Conservation (phyloP, 2,797 vertebrate species). For the Vireo griseus region DNA sequence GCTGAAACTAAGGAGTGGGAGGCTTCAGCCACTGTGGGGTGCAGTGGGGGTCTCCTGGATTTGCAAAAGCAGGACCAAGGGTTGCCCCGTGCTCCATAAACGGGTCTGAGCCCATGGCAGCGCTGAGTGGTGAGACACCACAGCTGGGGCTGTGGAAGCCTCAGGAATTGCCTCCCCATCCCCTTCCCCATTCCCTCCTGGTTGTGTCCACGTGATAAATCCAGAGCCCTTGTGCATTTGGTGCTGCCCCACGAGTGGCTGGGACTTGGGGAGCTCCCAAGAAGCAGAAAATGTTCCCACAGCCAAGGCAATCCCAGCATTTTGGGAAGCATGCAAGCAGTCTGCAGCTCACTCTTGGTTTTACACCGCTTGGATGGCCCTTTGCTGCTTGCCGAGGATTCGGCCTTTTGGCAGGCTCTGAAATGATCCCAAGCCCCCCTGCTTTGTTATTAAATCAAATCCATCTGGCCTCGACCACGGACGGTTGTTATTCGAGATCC, state of each 20-base stretch:
- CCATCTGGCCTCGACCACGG: slow-evolving; percentile 12
- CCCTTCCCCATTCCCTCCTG: background rate
- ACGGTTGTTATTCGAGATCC: slow-evolving; percentile 29
- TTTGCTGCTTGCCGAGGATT: background rate
- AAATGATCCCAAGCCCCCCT: background rate
- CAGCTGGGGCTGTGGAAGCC: background rate
- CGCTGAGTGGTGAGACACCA: background rate
- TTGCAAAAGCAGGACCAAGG: background rate
- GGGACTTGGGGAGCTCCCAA: accelerated
- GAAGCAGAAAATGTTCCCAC: background rate
- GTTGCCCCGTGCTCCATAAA: background rate
- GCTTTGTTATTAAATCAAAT: slow-evolving; percentile 53
- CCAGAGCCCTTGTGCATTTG: accelerated
- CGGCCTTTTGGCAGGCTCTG: background rate
- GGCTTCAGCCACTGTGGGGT: no score
- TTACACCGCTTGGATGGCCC: background rate
- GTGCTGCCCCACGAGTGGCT: accelerated
- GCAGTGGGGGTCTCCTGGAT: background rate
- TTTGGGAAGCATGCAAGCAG: background rate
- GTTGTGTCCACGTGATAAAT: background rate
- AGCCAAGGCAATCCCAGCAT: background rate
- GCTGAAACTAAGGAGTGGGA: background rate
- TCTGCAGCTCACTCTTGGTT: background rate
- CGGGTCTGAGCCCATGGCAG: background rate
- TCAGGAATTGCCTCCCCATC: background rate